Conservation (phyloP, 1,140 invertebrate genomes). For the Brachionus paranguensis region DNA sequence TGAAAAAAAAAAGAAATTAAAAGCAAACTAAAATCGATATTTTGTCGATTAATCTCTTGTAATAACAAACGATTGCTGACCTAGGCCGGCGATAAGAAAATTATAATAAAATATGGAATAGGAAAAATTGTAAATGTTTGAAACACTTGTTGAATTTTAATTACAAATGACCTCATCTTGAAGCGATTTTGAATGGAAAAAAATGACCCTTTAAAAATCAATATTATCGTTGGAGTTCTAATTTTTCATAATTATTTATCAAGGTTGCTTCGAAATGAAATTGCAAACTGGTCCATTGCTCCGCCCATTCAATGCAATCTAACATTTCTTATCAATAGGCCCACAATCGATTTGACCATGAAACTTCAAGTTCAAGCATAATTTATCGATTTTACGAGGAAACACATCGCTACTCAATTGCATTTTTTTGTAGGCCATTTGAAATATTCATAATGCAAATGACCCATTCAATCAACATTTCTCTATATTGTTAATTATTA, state of each 20-base stretch:
- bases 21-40: neutral
- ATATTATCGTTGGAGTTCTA: slow-evolving; percentile 29
- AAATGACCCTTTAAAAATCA: slow-evolving; percentile 35
- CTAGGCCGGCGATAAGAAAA: slow-evolving; percentile 1
- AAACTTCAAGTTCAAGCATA: slow-evolving; percentile 26
- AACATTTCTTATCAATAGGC: neutral
- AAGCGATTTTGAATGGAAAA: neutral
- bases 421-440: slow-evolving; percentile 21
- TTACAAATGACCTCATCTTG: slow-evolving; percentile 31
- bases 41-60: slow-evolving; percentile 23
- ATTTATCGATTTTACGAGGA: slow-evolving; percentile 22
- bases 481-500: slow-evolving; percentile 26
- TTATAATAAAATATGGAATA: slow-evolving; percentile 18
- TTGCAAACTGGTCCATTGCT: neutral
- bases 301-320: neutral
- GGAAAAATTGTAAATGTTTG: neutral
- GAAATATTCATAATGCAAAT: slow-evolving; percentile 27
- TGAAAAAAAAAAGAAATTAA: neutral
- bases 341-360: slow-evolving; percentile 17
- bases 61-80: slow-evolving; percentile 13
- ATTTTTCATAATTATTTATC: slow-evolving; percentile 39
- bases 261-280: slow-evolving; percentile 18
- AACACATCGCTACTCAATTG: neutral
- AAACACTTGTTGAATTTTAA: slow-evolving; percentile 32
- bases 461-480: slow-evolving; percentile 11